phyloP scores from a whole-genome alignment of 2,113 vertebrate species.

The Erythrolamprus reginae region DNA sequence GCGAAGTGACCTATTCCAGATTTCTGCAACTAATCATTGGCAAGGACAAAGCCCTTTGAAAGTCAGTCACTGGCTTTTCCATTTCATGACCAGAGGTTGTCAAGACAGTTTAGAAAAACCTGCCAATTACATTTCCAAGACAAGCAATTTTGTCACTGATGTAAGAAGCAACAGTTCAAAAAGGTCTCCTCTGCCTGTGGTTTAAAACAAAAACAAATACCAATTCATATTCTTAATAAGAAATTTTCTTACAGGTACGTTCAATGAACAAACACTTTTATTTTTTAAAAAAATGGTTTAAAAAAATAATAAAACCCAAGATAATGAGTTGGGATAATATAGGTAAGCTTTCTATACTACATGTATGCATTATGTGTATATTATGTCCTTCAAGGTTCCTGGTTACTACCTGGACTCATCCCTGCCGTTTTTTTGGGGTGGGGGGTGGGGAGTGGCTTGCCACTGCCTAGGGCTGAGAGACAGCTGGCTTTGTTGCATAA shows the following conservation, averaged over 20 bases:
- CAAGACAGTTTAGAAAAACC: constrained; percentile 57
- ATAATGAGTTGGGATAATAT: neutral
- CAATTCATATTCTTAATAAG: constrained; percentile 2
- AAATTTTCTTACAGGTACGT: constrained; percentile 30
- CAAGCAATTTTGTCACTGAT: neutral
- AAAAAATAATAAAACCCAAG: neutral
- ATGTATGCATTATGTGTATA: neutral
- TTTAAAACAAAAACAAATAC: neutral
- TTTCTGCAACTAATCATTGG: constrained; percentile 34
- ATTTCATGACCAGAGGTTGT: constrained; percentile 57
- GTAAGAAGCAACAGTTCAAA: neutral
- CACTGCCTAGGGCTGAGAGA: neutral
- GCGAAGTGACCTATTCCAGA: constrained; percentile 36
- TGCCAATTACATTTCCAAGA: constrained; percentile 55
- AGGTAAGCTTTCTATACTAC: neutral
- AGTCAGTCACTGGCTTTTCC: constrained; percentile 45
- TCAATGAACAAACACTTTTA: neutral
- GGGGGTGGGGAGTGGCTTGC: neutral
- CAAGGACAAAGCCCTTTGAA: constrained; percentile 40
- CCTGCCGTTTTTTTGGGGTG: neutral
- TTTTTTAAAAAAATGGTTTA: fast-evolving
- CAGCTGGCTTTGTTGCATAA: neutral
- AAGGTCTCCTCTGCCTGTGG: neutral
- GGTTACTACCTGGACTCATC: neutral
- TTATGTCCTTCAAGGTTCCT: neutral